Evolutionary conservation across 2,888 invertebrate species (phyloP), one percentile per base, ranked within the genome.

Genomic region (Drosophila mimetica): DNA sequence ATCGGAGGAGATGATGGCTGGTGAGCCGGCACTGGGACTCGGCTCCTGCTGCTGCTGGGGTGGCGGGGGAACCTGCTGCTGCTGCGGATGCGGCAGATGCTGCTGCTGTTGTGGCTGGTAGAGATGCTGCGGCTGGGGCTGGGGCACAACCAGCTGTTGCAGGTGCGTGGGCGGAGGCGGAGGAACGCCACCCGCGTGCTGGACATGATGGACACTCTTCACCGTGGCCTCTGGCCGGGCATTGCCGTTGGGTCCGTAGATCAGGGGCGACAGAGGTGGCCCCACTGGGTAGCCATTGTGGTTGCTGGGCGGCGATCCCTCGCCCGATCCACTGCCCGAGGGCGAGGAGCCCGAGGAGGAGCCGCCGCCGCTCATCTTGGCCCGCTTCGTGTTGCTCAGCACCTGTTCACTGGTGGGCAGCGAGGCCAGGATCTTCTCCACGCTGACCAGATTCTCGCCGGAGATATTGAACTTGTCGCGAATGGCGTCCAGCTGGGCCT

Each of bases 401-500:
- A 97, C 96, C 90, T 97, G 96, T 82, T 97, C 97, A 86, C 95
- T 95, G 34, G 96, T 94, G 4, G 97, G 97, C 81, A 97, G 90
- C 2, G 96, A 96, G 0, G 97, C 96, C 88, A 97, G 93, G 14
- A 97, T 97, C 92, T 97, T 97, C 89, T 97, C 97, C 64, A 97
- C 95, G 91, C 96, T 97, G 78, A 97, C 96, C 66, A 97, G 94
- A 48, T 94, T 94, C 89, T 97, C 97, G 3, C 96, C 97, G 88
- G 96, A 96, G 85, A 98, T 97, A 59, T 97, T 97, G 89, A 96
- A 98, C 91, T 97, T 97, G 89, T 98, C 97, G 88, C 97, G 96
- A 76, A 99, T 96, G 18, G 97, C 97, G 82, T 96, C 96, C 61
- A 99, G 93, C 89, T 99, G 98, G 4, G 97, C 97, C 91, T 97